Base-by-base conservation (phyloP, 1,140 invertebrate species). In the Pseudachorutes palmiensis region DNA sequence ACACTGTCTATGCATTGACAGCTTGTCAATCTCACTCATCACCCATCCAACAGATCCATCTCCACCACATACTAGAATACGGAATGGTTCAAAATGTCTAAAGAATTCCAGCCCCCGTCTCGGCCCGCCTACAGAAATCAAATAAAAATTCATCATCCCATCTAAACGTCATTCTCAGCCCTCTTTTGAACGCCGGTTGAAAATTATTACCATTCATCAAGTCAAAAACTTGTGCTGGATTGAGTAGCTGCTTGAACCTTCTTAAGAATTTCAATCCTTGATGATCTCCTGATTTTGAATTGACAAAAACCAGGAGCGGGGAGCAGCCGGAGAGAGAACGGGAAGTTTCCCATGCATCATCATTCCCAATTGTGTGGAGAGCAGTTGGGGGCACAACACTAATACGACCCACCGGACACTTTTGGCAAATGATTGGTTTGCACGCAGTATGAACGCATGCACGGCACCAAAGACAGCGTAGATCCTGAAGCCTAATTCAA, bases 181-280 rank as follows among this genome's bases (percentile, higher is more conserved):
- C 36, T 45, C 19, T 45, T 45, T 45, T 45, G 9, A 45, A 45
- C 9, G 19, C 36, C 36, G 36, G 19, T 45, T 45, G 9, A 45
- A n/a, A n/a, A n/a, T n/a, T n/a, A n/a, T n/a, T 55, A 29, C 82
- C 81, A 75, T 82, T 82, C 78, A 95, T 94, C 71, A 98, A 86
- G 83, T 98, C 94, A 81, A 97, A 98, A 45, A 98, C 94, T 83
- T 98, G 94, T 66, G 93, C 93, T 14, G 95, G 94, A 82, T 98
- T 98, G 33, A 97, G 81, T 57, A 97, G 83, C 78, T 97, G 94
- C 77, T 95, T 96, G 79, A 98, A 97, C 67, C 94, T 85, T 66
- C 93, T 83, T 49, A 98, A 83, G 82, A 98, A 97, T 80, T 95
- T 94, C n/a, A 97, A 87, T 68, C 92, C 94, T 63, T 94, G 92